These are phyloP conservation scores for Conistra vaccinii DNA, from an alignment of 2,888 invertebrate species.

Conservation along the genomic window DNA sequence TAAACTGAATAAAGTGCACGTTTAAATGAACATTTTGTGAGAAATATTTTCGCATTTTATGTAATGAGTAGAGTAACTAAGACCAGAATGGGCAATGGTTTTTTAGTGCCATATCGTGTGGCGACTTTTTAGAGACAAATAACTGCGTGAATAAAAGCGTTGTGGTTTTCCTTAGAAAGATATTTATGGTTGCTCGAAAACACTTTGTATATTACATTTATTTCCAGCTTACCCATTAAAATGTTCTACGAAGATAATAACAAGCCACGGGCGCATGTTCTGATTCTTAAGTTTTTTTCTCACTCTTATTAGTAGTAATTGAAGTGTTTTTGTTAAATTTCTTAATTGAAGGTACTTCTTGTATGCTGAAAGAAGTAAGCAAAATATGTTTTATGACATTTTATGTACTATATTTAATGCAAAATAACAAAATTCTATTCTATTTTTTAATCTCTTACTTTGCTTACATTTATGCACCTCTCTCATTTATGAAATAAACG, in stretches of 20 bases:
- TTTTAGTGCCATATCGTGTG: constrained; percentile 8
- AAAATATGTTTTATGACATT: too few species aligned
- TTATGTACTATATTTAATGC: too few species aligned
- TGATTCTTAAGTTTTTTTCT: not conserved
- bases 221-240: not conserved
- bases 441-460: not conserved
- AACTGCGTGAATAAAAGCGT: constrained; percentile 4
- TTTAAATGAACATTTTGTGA: constrained; percentile 32
- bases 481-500: not conserved
- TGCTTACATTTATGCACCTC: not conserved
- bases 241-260: not conserved
- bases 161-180: not conserved
- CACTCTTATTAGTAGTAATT: too few species aligned
- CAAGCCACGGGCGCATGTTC: not conserved
- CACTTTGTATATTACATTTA: not conserved
- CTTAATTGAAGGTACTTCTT: too few species aligned
- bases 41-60: constrained; percentile 29
- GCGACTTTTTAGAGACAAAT: constrained; percentile 16
- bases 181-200: not conserved
- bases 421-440: too few species aligned
- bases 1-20: constrained; percentile 45
- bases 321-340: too few species aligned
- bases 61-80: constrained; percentile 13
- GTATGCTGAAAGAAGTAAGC: too few species aligned
- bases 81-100: not conserved